Evolutionary conservation across 2,113 vertebrate genomes (phyloP).

Genomic region (Ursus arctos): DNA sequence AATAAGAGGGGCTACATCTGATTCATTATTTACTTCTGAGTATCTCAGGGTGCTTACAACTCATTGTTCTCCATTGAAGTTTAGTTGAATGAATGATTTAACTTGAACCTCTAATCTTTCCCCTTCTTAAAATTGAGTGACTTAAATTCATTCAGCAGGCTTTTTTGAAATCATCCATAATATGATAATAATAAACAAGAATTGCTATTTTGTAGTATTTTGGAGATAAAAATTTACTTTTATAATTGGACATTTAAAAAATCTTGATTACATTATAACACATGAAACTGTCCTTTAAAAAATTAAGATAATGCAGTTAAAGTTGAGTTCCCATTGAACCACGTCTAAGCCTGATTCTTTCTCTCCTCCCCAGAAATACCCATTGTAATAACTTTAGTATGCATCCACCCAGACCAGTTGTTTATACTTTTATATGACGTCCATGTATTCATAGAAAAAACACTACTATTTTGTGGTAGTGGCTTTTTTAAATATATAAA

Average conservation of each 20-base stretch:
- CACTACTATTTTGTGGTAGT: background rate
- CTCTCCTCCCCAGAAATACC: background rate
- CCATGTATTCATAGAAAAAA: background rate
- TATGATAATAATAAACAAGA: constrained; percentile 20
- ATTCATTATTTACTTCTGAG: background rate
- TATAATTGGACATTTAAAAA: background rate
- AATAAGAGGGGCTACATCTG: background rate
- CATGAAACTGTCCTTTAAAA: background rate
- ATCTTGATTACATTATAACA: background rate
- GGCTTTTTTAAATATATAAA: background rate
- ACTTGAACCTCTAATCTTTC: background rate
- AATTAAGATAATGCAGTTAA: background rate
- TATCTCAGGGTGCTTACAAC: background rate
- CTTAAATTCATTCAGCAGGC: background rate
- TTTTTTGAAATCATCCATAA: background rate
- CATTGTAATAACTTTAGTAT: background rate
- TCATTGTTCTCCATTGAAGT: background rate
- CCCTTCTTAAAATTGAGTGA: background rate
- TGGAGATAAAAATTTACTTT: background rate
- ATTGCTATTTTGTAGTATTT: background rate
- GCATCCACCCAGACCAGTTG: background rate
- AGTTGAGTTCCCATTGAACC: background rate
- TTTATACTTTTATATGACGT: background rate
- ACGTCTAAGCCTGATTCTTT: background rate
- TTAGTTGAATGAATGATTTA: background rate